Percentiles rank a stretch among this genome's conserved stretches.
These are phyloP conservation scores for Heliconius sara DNA, from an alignment of 2,888 invertebrate genomes.

Conservation along the genomic window DNA sequence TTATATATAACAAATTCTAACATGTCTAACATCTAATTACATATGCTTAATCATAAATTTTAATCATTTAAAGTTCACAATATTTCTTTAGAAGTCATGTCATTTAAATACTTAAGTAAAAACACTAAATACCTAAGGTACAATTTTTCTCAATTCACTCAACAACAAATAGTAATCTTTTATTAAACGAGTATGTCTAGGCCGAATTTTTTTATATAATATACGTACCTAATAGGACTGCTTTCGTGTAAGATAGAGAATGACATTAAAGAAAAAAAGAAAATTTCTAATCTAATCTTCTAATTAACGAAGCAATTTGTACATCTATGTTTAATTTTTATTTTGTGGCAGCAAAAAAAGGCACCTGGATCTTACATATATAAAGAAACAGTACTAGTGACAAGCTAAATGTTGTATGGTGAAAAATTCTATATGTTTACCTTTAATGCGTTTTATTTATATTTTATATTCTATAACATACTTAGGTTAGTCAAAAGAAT, in stretches of 20 bases:
- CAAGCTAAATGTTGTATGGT: background rate
- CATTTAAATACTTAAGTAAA: background rate
- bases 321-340: background rate
- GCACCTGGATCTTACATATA: slow-evolving; percentile 1
- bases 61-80: background rate
- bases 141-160: background rate
- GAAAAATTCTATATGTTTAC: background rate
- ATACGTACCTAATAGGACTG: background rate
- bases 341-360: slow-evolving; percentile 16
- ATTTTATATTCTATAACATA: background rate
- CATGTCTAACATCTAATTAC: background rate
- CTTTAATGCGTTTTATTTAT: background rate
- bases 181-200: slow-evolving; percentile 7
- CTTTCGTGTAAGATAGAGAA: background rate
- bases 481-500: background rate
- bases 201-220: slow-evolving; percentile 4
- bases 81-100: background rate
- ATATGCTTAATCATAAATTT: background rate
- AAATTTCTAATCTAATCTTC: background rate
- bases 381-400: background rate
- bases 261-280: background rate
- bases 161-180: background rate
- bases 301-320: background rate
- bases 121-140: background rate
- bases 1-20: slow-evolving; percentile 3